These are phyloP conservation scores for Lycaon pictus DNA, from an alignment of 2,113 vertebrate genomes.

Conservation along the genomic window DNA sequence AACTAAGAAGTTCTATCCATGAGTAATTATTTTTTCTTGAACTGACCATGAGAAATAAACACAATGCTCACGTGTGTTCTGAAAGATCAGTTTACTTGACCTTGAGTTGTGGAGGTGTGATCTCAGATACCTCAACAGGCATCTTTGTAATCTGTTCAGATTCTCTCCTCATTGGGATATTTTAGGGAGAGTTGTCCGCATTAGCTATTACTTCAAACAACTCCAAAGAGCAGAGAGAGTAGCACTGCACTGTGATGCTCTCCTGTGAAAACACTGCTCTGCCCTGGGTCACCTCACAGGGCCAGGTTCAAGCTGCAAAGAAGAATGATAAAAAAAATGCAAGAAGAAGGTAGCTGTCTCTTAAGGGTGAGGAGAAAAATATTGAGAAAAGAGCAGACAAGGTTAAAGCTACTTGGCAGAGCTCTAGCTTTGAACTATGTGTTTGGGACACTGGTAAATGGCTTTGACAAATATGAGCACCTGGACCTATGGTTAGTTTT, in stretches of 20 bases:
- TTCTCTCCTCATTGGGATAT: neutral
- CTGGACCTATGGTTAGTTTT: neutral
- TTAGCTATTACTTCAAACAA: neutral
- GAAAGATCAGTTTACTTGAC: neutral
- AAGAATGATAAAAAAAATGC: neutral
- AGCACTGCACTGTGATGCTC: neutral
- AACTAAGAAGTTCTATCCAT: neutral
- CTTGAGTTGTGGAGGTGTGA: neutral
- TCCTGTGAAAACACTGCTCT: neutral
- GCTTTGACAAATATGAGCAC: neutral
- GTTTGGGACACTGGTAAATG: neutral
- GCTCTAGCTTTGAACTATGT: neutral
- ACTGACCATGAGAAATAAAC: neutral
- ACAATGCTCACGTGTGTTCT: neutral
- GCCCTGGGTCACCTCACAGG: neutral
- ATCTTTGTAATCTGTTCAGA: neutral
- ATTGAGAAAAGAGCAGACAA: neutral
- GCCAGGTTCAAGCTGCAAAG: neutral
- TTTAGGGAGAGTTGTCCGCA: neutral
- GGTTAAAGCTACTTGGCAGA: neutral
- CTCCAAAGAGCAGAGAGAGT: neutral
- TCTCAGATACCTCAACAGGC: neutral
- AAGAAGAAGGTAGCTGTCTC: neutral
- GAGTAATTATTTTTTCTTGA: neutral
- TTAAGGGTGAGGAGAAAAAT: neutral